Base-by-base conservation (phyloP, 2,888 invertebrate genomes). In the Drepanosiphum platanoidis region DNA sequence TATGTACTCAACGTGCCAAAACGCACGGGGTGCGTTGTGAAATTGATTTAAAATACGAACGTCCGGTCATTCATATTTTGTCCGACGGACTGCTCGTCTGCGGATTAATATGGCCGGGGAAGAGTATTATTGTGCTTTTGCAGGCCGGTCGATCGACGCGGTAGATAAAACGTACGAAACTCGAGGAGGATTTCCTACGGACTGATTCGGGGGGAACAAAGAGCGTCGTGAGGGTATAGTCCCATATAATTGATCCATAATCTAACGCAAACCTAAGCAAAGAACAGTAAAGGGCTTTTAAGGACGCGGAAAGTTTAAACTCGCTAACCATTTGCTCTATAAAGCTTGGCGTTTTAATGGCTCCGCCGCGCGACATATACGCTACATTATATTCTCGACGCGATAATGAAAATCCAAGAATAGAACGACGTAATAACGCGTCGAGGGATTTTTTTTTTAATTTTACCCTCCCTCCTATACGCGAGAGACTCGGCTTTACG, bases 281-380 rank as follows among this genome's bases (percentile, higher is more conserved):
- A 39, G 39, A 71, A 27, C 39, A 39, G 39, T 71, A 39, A 27
- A 71, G 71, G 39, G 71, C 71, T 71, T 71, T 39, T 71, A 39
- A 71, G 71, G 27, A 71, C 39, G 71, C 2, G 27, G 71, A 39
- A 36, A 71, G 52, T 71, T 39, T 71, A 27, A 39, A 36, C 39
- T 71, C 39, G 39, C 52, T 52, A 52, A 52, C 52, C 52, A 22
- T 52, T 52, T 2, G 52, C 52, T 52, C 8, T 52, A 52, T 52
- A 22, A 5, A 3, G 18, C 52, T 22, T 15, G 22, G 52, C 22
- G 18, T 52, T 52, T 18, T 52, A 52, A 52, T 52, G 52, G 52
- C 52, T 52, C 22, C 3, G 52, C 52, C 22, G 4, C 3, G 52
- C 22, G 5, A 52, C 52, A 52, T 52, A 15, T 46, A 46, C 15